Base-by-base conservation (phyloP, 2,113 vertebrate genomes). In the Thalassoma bifasciatum region DNA sequence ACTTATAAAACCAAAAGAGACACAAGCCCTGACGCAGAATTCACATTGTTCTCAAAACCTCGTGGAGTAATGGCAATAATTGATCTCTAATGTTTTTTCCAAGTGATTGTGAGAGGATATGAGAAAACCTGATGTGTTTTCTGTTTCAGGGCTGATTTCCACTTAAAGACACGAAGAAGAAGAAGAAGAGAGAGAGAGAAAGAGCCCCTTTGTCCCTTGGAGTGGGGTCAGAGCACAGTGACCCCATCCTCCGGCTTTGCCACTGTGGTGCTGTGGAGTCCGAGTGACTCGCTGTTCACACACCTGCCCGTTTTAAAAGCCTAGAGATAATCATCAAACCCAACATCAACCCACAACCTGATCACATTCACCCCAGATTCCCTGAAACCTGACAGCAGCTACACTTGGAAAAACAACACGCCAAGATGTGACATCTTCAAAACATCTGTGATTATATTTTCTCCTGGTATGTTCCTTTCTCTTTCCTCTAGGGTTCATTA, bases 121-220 rank as follows among this genome's bases (percentile, higher is more conserved):
- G n/a, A 30, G n/a, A 61, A 64, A 19, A 30, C 9, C 38, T 30
- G 23, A 22, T 37, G 64, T 73, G 68, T 38, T 66, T 71, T 74
- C 70, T 86, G 83, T 82, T 83, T 66, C 47, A 62, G 75, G 77
- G 66, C 76, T 59, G 54, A 70, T 82, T 78, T 91, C 76, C 71
- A 49, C 80, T 81, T 81, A 68, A 77, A 82, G 83, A 90, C 82
- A 89, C 42, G 57, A 60, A 81, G 69, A 88, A 90, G 66, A 89
- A 89, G 71, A 49, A 19, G 19, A 16, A 87, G 88, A 90, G 93
- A n/a, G 66, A 89, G 70, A 89, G 71, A 49, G 46, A 46, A 16
- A 87, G 88, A 90, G 93, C 91, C 94, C 93, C 95, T 92, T 94
- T 87, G 87, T 93, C 93, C 94, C 91, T 82, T 86, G 83, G 88